phyloP scores from a whole-genome alignment of 2,113 vertebrate species.

The Apeltes quadracus region DNA sequence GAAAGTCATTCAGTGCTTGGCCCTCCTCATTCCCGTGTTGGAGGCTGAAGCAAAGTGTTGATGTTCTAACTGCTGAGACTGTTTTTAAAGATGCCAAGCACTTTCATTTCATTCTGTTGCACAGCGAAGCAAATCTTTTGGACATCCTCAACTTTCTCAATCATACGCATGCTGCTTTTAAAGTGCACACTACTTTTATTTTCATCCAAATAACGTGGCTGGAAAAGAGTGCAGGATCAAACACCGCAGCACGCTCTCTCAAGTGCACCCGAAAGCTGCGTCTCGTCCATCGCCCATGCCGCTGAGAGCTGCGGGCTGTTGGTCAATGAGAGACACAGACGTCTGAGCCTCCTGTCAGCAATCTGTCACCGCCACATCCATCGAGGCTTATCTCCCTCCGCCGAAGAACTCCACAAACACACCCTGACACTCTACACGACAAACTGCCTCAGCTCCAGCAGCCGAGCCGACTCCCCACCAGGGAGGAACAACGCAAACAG shows the following conservation, averaged over 20 bases:
- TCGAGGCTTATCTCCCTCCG: slow-evolving; percentile 23
- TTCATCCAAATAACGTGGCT: neutral
- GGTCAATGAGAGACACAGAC: slow-evolving; percentile 25
- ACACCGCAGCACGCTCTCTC: neutral
- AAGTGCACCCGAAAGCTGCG: slow-evolving; percentile 5
- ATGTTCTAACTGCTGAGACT: neutral
- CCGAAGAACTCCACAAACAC: slow-evolving; percentile 14
- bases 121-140: neutral
- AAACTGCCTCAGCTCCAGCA: neutral
- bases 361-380: slow-evolving; percentile 26
- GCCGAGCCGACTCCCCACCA: neutral
- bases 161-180: slow-evolving; percentile 4
- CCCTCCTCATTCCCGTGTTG: neutral
- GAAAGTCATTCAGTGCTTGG: neutral
- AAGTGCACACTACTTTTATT: neutral
- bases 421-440: slow-evolving; percentile 7
- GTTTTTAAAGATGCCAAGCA: neutral
- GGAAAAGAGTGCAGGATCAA: neutral
- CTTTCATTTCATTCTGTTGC: neutral
- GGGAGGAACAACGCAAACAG: neutral
- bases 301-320: neutral
- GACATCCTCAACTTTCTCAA: neutral
- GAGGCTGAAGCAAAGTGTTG: neutral
- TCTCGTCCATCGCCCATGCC: slow-evolving; percentile 31
- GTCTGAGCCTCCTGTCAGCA: slow-evolving; percentile 30